Evolutionary conservation across 2,797 vertebrate genomes (phyloP).

Genomic region (Carduelis carduelis): DNA sequence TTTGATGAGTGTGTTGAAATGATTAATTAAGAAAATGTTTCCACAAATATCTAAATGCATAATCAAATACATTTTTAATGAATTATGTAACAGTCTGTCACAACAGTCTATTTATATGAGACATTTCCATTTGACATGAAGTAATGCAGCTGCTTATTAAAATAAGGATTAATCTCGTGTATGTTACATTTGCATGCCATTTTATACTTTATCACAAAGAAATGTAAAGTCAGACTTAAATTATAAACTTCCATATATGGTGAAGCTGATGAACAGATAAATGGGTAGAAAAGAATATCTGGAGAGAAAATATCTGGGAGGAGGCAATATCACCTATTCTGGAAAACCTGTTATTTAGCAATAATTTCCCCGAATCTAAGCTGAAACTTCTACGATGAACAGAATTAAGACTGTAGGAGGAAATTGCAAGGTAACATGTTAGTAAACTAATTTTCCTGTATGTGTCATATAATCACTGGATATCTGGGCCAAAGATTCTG

Average conservation of each 20-base stretch:
- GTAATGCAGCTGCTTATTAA: conserved; percentile 1
- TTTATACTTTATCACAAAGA: neutral
- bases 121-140: conserved; percentile 13
- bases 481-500: neutral
- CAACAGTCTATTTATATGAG: conserved; percentile 14
- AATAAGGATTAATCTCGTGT: neutral
- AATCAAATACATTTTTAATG: conserved; percentile 14
- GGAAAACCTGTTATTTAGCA: neutral
- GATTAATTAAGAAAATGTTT: conserved; percentile 7
- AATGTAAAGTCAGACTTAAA: neutral
- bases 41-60: conserved; percentile 6
- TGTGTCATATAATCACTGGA: neutral
- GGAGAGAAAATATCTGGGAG: neutral
- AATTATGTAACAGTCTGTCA: conserved; percentile 11
- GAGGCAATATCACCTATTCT: neutral
- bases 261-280: neutral
- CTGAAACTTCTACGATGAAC: neutral
- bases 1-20: neutral
- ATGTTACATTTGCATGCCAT: neutral
- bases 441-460: neutral
- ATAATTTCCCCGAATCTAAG: neutral
- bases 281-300: neutral
- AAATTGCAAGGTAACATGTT: neutral
- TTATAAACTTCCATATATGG: neutral
- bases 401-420: neutral